Base-by-base conservation (phyloP, 2,797 vertebrate genomes). In the Brotula barbata region DNA sequence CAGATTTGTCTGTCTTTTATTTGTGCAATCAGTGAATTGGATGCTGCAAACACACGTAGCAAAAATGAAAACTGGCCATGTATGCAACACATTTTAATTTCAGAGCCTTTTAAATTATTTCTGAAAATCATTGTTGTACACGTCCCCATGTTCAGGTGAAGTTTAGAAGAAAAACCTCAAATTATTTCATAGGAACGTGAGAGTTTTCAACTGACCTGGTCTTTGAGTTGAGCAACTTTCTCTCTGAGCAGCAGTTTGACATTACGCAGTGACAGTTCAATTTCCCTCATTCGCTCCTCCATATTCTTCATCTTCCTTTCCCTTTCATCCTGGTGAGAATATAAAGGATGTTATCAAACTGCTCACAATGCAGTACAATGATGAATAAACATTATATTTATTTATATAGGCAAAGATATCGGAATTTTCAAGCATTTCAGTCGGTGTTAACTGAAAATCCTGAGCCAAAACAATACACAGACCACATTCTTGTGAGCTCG, bases 211-310 rank as follows among this genome's bases (percentile, higher is more conserved):
- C 70, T 82, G 80, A 98, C 96, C 92, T 98, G 97, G 45, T 97
- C 94, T 83, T 93, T 95, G 43, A 98, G 93, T 85, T 98, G 96
- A 77, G 90, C 86, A 1, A 96, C 96, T 89, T 99, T 99, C 54
- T 98, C 95, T 72, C 91, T 94, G 67, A 98, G 92, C 81, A 98
- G 92, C 68, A 94, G 90, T 74, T 98, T 99, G 55, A 98, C 93
- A 34, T 96, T 93, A 54, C 88, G 91, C 23, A 98, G 90, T 25
- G 95, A 96, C 81, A 94, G 87, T 65, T 97, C 96, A 22, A 98
- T 93, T 59, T 98, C 96, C 73, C 85, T 91, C 96, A 99, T 94
- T 0, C 94, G 87, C 53, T 90, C 92, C 80, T 96, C 96, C 95
- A 97, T 97, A 57, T 78, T 90, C 64, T 84, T 87, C 61, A 97